Base-by-base conservation (phyloP, 2,888 invertebrate genomes). In the Tetranychus piercei region DNA sequence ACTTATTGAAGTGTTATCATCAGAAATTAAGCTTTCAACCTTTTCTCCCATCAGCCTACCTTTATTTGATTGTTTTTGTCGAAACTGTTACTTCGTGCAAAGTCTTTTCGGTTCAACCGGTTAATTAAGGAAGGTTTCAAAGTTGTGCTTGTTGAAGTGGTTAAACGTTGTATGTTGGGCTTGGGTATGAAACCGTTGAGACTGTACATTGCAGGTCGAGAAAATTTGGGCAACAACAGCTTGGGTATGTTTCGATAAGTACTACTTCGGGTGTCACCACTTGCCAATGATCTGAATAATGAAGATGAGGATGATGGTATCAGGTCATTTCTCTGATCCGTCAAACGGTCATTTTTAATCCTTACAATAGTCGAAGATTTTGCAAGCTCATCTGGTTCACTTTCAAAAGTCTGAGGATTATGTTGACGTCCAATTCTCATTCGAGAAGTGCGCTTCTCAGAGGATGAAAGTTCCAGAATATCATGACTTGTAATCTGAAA, bases 171-270 rank as follows among this genome's bases (percentile, higher is more conserved):
- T 18, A 78, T 72, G 9, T 78, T 78, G 1, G 79, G 79, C 69
- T 77, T 78, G 11, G 79, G 79, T 43, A 79, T 78, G 65, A 77
- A 79, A 1, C 79, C 79, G 66, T 79, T 77, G 71, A 79, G 69
- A 73, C 77, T 77, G 76, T 79, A 79, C 76, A 79, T 79, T 73
- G 78, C 78, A 5, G 79, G 79, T 9, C 79, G 76, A 1, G 77
- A 76, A 11, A 76, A 77, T 74, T 78, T 78, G 9, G 78, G 78
- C 44, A 79, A 75, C 22, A 78, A 76, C 43, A 79, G 75, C 71
- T 79, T 79, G 22, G 77, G 78, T n/a, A 79, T 73, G 34, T 44
- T 71, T 55, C 55, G 55, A 55, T 9, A 55, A 55, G 55, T 5
- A 55, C 55, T 7, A 6, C 55, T 55, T 55, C 55, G 55, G 7